Conservation (phyloP, 2,113 vertebrate species). For the Camelus dromedarius region DNA sequence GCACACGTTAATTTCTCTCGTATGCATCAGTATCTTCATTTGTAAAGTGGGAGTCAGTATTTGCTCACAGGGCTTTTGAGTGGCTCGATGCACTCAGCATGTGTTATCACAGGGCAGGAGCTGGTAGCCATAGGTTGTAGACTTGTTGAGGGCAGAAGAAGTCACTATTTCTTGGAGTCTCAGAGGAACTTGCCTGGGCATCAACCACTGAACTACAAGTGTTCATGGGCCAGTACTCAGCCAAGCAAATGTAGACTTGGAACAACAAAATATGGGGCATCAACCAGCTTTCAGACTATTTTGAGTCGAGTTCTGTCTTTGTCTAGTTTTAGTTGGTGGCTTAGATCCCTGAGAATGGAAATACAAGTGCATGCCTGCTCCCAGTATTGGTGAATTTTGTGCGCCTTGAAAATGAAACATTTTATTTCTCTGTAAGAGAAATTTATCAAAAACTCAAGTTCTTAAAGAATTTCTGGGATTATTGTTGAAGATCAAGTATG, state of each 20-base stretch:
- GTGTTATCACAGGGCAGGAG: not conserved
- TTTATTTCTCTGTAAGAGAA: not conserved
- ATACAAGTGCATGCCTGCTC: not conserved
- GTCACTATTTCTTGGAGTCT: not conserved
- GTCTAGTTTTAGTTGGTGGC: not conserved
- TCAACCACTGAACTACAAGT: rapidly evolving
- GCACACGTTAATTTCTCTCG: not conserved
- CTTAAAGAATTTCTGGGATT: not conserved
- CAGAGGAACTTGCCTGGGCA: not conserved
- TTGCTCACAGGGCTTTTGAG: not conserved
- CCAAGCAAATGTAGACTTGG: not conserved
- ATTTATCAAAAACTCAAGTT: not conserved
- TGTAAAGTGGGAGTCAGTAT: not conserved
- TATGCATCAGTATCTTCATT: not conserved
- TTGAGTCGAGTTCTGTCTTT: not conserved
- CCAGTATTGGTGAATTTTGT: not conserved
- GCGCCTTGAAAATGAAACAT: not conserved
- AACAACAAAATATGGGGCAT: not conserved
- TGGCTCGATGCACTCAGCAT: not conserved
- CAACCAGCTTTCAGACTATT: not conserved
- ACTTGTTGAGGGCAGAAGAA: not conserved
- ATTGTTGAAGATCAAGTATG: not conserved
- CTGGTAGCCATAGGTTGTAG: not conserved
- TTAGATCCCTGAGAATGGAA: constrained; percentile 15
- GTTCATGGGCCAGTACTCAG: not conserved